These are phyloP conservation scores for Papilio dardanus DNA, from an alignment of 1,140 invertebrate genomes.

Conservation along the genomic window DNA sequence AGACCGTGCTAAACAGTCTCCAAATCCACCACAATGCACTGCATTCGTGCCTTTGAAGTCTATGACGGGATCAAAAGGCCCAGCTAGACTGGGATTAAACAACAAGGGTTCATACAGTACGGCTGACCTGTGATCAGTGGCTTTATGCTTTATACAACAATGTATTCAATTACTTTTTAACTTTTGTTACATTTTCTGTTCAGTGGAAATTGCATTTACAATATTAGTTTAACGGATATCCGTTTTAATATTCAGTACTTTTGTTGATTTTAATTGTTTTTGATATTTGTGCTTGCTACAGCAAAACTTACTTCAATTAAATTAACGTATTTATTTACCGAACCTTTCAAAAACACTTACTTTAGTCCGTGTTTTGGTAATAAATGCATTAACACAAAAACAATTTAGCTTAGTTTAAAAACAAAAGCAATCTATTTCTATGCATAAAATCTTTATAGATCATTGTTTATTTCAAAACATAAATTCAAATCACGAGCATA, in stretches of 20 bases:
- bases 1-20: conserved; percentile 62
- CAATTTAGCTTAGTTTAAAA: not conserved
- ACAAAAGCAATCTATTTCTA: not conserved
- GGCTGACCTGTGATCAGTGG: conserved; percentile 28
- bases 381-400: too few species aligned
- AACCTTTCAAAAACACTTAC: too few species aligned
- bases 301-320: too few species aligned
- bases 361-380: too few species aligned
- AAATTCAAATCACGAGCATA: conserved; percentile 49
- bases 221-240: not conserved
- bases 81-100: conserved; percentile 53
- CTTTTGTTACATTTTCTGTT: not conserved
- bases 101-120: conserved; percentile 42
- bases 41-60: conserved; percentile 74
- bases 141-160: conserved; percentile 14
- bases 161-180: conserved; percentile 12
- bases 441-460: not conserved
- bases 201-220: conserved; percentile 4
- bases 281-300: too few species aligned
- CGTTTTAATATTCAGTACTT: not conserved
- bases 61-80: conserved; percentile 74
- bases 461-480: conserved; percentile 27
- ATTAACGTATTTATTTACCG: too few species aligned
- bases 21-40: conserved; percentile 61
- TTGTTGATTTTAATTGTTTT: not conserved